Base-by-base conservation (phyloP, 2,888 invertebrate genomes). In the Drosophila tanythrix region DNA sequence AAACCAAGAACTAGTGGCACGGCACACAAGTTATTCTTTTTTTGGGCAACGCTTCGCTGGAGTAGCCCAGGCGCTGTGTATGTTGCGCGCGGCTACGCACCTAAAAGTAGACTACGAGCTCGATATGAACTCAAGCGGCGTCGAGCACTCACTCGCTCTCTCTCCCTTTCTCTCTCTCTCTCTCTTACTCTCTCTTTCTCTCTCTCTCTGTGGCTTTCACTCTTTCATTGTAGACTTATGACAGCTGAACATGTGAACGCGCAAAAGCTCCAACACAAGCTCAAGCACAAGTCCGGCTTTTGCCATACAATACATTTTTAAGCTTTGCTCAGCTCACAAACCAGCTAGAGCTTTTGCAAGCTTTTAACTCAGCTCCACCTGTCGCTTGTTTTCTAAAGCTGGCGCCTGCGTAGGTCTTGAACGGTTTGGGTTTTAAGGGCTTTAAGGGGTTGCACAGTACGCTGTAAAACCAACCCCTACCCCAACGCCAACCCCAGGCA, bases 101-200 rank as follows among this genome's bases (percentile, higher is more conserved):
- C 91, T 91, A 90, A 91, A 91, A 89, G 90, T 90, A 90, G 91
- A 92, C 91, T 91, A 91, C 92, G 82, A 91, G 77, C 78, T 68
- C 69, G 81, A 72, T 65, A 80, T 78, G 80, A 81, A 74, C 79
- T 82, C 71, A 67, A 74, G 71, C 76, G 74, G 72, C 76, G 76
- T 81, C 70, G 79, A 84, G 58, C 70, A 62, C 59, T 55, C 35
- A 29, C 46, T 60, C 27, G 25, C 57, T 56, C 63, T 33, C 29
- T 21, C 48, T 15, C 60, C 46, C 57, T 33, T 51, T 6, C 2
- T 18, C 25, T 13, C 27, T 38, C 40, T 25, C 59, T 31, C 61
- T 58, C 60, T 25, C 10, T 8, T 60, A 60, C n/a, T 1, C 6
- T 25, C 48, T 25, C 61, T 21, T 8, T 59, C 10, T 8, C 58